Evolutionary conservation across 2,888 invertebrate species (phyloP), one percentile per base, ranked within the genome.

Genomic region (Trichogramma dendrolimi): DNA sequence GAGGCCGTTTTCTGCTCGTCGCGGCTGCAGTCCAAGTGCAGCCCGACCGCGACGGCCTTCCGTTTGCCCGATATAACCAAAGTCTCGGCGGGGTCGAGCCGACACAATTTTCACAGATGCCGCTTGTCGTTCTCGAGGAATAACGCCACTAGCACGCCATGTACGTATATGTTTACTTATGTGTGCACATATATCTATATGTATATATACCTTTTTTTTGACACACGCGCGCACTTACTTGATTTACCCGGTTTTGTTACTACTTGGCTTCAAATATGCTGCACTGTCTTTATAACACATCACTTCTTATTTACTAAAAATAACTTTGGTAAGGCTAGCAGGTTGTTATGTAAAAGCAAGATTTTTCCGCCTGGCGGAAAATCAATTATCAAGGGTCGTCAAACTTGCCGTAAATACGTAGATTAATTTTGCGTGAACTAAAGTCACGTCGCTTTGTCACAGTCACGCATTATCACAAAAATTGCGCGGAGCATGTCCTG

Each of bases 1-100:
- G 72, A 68, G 46, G 27, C 27, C 27, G 27, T 27, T 27, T 27
- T 27, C 27, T 27, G 27, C 27, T 2, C 27, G 27, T 27, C 27
- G 27, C 27, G 27, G 27, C 27, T 27, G 27, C 48, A 14, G 48
- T 7, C 11, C 48, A 48, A 14, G 11, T 10, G 47, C 52, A 41
- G n/a, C 46, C 58, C 52, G 58, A 53, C 52, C 41, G 42, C 58
- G 58, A 44, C 51, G 50, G 46, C 27, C 27, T 27, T 41, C 6
- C 61, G 41, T 53, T 50, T 50, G 51, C 46, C 48, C 60, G 49
- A 41, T 47, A 38, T 43, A 10, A 44, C n/a, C 39, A 27, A 39
- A 14, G n/a, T 27, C 27, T 27, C 27, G 27, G 27, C 27, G 27
- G 27, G 27, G 27, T 27, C 27, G 27, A 2, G 27, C 27, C 3